A percentile compares a stretch with the other conserved stretches of the same genome.
Conservation (phyloP, 2,113 vertebrate species). For the Rostratula benghalensis region DNA sequence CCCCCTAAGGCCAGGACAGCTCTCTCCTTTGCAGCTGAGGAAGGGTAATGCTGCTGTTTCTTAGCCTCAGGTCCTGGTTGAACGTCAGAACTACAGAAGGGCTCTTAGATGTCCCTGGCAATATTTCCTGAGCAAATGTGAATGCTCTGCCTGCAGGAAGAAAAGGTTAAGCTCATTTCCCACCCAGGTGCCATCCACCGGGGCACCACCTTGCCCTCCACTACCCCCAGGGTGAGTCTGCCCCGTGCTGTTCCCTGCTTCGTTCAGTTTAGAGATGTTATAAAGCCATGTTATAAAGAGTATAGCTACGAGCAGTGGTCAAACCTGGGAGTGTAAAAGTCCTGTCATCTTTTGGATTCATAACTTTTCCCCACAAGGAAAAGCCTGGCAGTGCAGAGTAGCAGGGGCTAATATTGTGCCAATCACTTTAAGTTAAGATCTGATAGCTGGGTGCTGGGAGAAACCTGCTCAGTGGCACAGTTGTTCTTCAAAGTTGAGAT, state of each 20-base stretch:
- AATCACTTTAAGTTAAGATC: not conserved
- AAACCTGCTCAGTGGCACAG: fast-evolving
- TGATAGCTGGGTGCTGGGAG: not conserved
- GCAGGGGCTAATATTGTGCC: fast-evolving
- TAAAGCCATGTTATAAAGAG: not conserved
- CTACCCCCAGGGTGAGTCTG: fast-evolving
- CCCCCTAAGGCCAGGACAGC: not conserved
- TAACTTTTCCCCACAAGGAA: not conserved
- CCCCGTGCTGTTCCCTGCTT: fast-evolving
- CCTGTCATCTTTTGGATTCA: not conserved
- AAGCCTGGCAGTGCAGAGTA: not conserved
- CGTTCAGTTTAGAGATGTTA: not conserved
- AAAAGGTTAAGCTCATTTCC: not conserved
- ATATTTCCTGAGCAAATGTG: not conserved
- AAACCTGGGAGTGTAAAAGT: not conserved
- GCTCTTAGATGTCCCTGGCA: not conserved
- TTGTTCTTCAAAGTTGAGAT: not conserved
- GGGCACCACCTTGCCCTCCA: not conserved
- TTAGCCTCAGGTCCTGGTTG: not conserved
- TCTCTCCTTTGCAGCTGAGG: not conserved
- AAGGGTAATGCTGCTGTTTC: fast-evolving
- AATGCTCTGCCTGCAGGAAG: not conserved
- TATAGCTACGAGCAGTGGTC: not conserved
- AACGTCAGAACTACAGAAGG: not conserved
- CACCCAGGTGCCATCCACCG: not conserved